These are phyloP conservation scores for Fukomys damarensis DNA, from an alignment of 2,113 vertebrate species.

Conservation along the genomic window DNA sequence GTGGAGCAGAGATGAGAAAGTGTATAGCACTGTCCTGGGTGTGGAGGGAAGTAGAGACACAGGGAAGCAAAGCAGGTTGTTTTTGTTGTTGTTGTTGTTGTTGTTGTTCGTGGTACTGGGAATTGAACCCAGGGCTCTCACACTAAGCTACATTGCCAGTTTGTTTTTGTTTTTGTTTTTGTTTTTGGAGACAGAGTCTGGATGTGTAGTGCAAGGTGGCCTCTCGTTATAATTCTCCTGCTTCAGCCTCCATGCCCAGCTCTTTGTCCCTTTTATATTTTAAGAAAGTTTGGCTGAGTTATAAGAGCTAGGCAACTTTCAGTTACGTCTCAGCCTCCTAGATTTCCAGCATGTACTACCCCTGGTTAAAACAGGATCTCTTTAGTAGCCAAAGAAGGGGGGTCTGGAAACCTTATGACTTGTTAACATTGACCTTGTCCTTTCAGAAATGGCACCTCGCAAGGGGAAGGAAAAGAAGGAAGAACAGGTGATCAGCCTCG, in stretches of 20 bases:
- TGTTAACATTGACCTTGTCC: not conserved
- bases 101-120: not conserved
- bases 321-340: not conserved
- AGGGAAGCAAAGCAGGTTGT: not conserved
- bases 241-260: not conserved
- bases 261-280: not conserved
- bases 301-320: not conserved
- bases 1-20: not conserved
- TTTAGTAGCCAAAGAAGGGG: not conserved
- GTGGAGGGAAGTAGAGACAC: not conserved
- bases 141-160: not conserved
- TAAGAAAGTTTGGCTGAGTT: not conserved
- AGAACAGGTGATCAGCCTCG: constrained; percentile 98
- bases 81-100: not conserved
- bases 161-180: not conserved
- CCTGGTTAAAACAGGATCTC: not conserved
- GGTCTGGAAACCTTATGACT: not conserved
- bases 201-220: not conserved
- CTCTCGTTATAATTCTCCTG: not conserved
- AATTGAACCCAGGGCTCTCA: not conserved
- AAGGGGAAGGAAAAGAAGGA: constrained; percentile 99
- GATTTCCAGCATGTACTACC: too few species aligned
- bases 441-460: constrained; percentile 96
- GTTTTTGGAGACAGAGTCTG: not conserved
- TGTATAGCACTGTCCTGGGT: not conserved